phyloP scores from a whole-genome alignment of 2,113 vertebrate genomes.

The Anoplopoma fimbria region DNA sequence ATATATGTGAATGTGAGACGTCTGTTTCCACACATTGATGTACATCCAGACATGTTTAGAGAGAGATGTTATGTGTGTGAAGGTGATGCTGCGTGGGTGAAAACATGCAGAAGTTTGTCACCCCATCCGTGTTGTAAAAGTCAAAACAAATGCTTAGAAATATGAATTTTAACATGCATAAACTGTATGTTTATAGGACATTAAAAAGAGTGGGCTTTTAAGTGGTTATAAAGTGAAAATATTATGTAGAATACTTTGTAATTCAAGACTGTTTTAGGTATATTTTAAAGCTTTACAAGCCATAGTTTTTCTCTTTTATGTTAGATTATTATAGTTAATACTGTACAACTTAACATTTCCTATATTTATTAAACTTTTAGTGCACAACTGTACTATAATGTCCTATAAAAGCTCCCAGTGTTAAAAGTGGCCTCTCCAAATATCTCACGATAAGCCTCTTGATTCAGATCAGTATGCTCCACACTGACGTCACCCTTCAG shows the following conservation, averaged over 20 bases:
- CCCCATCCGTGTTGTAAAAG: not conserved
- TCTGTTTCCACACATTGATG: not conserved
- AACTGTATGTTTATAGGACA: not conserved
- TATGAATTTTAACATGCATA: not conserved
- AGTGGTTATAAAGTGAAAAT: not conserved
- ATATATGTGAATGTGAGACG: conserved; percentile 14
- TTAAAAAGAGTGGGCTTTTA: not conserved
- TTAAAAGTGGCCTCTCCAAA: not conserved
- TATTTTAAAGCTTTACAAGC: not conserved
- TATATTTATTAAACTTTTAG: not conserved
- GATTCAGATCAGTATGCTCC: conserved; percentile 11
- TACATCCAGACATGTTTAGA: not conserved
- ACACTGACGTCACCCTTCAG: not conserved
- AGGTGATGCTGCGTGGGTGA: not conserved
- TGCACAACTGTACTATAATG: not conserved
- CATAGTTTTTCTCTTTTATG: not conserved
- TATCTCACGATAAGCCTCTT: not conserved
- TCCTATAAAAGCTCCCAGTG: not conserved
- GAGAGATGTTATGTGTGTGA: not conserved
- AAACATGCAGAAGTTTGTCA: not conserved
- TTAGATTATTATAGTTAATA: not conserved
- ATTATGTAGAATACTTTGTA: not conserved
- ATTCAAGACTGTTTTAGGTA: too few species aligned
- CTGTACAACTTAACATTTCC: not conserved
- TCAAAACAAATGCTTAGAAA: not conserved